phyloP scores from a whole-genome alignment of 2,113 vertebrate species.

The Nymphicus hollandicus region DNA sequence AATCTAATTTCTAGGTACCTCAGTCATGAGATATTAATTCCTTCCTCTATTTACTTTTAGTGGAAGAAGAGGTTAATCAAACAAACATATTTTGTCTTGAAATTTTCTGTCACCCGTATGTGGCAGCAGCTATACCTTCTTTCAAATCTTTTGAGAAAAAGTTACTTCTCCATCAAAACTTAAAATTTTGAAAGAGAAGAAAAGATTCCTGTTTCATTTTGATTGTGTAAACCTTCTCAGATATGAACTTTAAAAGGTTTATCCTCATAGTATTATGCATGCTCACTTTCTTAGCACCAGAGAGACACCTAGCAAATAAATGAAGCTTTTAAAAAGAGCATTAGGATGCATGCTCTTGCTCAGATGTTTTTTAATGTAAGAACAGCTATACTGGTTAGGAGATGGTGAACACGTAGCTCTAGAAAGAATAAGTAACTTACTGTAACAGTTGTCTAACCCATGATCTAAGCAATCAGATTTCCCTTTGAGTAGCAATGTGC shows the following conservation, averaged over 20 bases:
- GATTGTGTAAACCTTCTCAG: neutral
- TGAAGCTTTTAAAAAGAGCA: neutral
- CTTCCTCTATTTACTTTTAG: neutral
- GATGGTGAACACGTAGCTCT: neutral
- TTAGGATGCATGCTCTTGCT: neutral
- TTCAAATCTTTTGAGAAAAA: neutral
- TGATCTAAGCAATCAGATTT: neutral
- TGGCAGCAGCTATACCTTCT: neutral
- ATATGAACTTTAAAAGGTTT: neutral
- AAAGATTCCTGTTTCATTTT: neutral
- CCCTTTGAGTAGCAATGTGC: neutral
- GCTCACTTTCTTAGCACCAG: neutral
- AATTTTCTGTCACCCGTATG: neutral
- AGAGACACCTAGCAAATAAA: neutral
- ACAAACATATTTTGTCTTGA: neutral
- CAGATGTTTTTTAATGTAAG: neutral
- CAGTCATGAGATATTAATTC: neutral
- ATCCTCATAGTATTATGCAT: neutral
- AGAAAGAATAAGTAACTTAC: neutral
- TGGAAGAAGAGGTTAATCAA: neutral
- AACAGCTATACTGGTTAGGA: neutral
- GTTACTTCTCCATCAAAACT: neutral
- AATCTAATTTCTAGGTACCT: neutral
- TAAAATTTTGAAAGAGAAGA: neutral
- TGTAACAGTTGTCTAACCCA: neutral